A percentile compares a stretch with the other conserved stretches of the same genome.
Evolutionary conservation across 2,797 vertebrate genomes (phyloP).

Genomic region (Melanotaenia parkinsoni): DNA sequence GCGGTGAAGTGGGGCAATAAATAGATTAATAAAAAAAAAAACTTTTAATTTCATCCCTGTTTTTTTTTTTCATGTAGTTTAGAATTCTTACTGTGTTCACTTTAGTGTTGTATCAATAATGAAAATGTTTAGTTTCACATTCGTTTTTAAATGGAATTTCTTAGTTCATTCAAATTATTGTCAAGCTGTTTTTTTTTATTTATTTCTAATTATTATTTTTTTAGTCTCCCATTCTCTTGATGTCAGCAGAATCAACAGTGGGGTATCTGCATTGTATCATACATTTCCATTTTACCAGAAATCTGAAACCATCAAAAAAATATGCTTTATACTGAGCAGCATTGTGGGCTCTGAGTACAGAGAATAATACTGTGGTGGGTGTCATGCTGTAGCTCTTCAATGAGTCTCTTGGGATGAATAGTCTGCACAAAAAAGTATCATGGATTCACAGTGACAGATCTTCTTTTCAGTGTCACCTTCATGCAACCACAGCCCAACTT

Average conservation of each 20-base stretch:
- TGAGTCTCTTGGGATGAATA: slow-evolving; percentile 41
- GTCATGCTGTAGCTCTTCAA: slow-evolving; percentile 37
- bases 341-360: slow-evolving; percentile 33
- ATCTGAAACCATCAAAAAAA: slow-evolving; percentile 36
- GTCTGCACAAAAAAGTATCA: slow-evolving; percentile 56
- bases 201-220: slow-evolving; percentile 6
- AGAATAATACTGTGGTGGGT: slow-evolving; percentile 36
- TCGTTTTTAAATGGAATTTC: slow-evolving; percentile 19
- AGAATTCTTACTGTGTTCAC: slow-evolving; percentile 33
- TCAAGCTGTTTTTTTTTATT: background rate
- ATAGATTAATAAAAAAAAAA: slow-evolving; percentile 1
- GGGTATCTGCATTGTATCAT: slow-evolving; percentile 11
- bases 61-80: slow-evolving; percentile 37
- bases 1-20: background rate
- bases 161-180: background rate
- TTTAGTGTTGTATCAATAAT: slow-evolving; percentile 40
- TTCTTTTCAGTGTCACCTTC: slow-evolving; percentile 58
- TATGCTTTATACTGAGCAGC: slow-evolving; percentile 27
- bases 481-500: slow-evolving; percentile 30
- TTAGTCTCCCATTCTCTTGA: slow-evolving; percentile 1
- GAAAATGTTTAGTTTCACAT: slow-evolving; percentile 19
- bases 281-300: slow-evolving; percentile 30
- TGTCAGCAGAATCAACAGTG: background rate
- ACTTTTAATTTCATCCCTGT: slow-evolving; percentile 54
- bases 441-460: slow-evolving; percentile 35